Evolutionary conservation across 2,113 vertebrate species (phyloP).

Genomic region (Daboia siamensis): DNA sequence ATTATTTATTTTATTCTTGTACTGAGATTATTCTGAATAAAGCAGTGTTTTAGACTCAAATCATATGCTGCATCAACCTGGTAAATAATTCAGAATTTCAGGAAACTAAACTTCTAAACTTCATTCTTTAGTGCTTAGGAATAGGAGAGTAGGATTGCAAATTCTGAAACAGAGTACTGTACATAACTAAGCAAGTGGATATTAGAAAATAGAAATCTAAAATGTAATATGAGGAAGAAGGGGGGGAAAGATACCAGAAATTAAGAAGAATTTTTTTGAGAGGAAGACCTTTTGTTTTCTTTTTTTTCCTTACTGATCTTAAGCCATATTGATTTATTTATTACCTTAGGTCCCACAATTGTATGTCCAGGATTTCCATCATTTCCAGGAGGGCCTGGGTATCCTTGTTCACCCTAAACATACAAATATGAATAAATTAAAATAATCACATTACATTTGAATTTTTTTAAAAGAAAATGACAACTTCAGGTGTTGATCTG

Average conservation of each 20-base stretch:
- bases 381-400: conserved; percentile 51
- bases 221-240: neutral
- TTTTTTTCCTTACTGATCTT: neutral
- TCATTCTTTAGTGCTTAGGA: neutral
- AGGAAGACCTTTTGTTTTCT: neutral
- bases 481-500: neutral
- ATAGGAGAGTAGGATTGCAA: neutral
- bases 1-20: neutral
- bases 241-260: neutral
- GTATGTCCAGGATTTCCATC: conserved; percentile 65
- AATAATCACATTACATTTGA: neutral
- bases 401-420: conserved; percentile 64
- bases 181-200: neutral
- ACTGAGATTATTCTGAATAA: neutral
- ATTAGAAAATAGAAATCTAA: neutral
- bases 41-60: neutral
- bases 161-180: neutral
- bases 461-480: neutral
- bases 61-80: neutral
- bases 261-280: neutral
- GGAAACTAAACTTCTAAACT: neutral
- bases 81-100: neutral
- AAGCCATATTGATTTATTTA: neutral
- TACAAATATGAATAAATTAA: conserved; percentile 3
- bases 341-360: conserved; percentile 67